phyloP scores from a whole-genome alignment of 2,888 invertebrate genomes.

The Heterodera filipjevi region DNA sequence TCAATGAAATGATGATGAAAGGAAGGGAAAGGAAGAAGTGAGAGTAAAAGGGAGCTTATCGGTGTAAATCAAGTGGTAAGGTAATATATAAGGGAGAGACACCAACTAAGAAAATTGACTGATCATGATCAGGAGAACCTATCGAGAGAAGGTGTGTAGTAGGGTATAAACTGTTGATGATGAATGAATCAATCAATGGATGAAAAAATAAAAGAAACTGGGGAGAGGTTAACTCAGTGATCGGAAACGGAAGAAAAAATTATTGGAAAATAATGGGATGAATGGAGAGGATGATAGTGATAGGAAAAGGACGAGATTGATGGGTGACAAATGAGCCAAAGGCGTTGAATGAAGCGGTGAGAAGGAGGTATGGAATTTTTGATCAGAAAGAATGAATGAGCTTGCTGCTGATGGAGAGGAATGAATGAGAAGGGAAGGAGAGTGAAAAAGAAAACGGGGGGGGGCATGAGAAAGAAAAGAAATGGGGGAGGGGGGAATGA shows the following conservation, averaged over 20 bases:
- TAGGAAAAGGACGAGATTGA: background rate
- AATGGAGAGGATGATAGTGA: background rate
- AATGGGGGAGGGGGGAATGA: background rate
- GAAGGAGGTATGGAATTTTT: background rate
- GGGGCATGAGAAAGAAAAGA: background rate
- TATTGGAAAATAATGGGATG: background rate
- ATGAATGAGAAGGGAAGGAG: background rate
- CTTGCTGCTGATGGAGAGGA: background rate
- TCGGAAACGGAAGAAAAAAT: background rate
- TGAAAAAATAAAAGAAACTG: background rate
- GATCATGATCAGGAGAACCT: background rate
- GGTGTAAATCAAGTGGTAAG: background rate
- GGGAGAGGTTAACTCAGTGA: background rate
- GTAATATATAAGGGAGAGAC: background rate
- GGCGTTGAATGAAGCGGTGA: background rate
- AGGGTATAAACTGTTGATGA: background rate
- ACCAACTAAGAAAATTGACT: background rate
- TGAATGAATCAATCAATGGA: background rate
- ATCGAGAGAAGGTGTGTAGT: background rate
- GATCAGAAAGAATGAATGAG: background rate
- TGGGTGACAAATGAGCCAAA: background rate
- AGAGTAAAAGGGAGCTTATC: background rate
- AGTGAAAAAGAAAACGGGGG: background rate
- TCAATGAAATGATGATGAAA: background rate
- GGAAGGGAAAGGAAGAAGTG: background rate